Evolutionary conservation across 2,888 invertebrate genomes (phyloP), one percentile per base, ranked within the genome.

Genomic region (Scaptomyza polygonia): DNA sequence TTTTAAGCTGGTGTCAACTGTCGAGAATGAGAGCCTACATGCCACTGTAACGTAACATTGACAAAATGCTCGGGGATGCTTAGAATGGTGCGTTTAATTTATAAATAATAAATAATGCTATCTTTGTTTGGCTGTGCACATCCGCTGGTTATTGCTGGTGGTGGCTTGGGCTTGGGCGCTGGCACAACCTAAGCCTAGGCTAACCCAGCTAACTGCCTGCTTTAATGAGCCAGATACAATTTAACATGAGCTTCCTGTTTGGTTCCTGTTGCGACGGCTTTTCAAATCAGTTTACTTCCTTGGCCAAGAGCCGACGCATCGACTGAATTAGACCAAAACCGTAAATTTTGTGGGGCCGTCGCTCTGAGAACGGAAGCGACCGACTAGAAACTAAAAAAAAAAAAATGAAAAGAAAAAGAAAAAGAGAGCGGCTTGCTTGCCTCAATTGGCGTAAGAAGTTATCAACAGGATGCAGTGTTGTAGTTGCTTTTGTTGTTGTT

Each of bases 281-380:
- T 86, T 88, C 82, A 88, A 85, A 85, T 85, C 84, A 85, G 87
- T 81, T 81, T 72, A 85, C 84, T 85, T 88, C 88, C 84, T 88
- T 85, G 88, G 88, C 84, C 86, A 82, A 67, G 57, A 73, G 73
- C 66, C 34, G 73, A 42, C 54, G 59, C 68, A 47, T 55, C 58
- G 44, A 52, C 58, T 74, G 76, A 86, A 81, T 86, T 86, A 88
- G 88, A 86, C 82, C 88, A 76, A 86, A 84, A 81, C 82, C 87
- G 88, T 88, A 88, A 84, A 88, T 85, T 86, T 84, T 72, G 79
- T 75, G 69, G 44, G 54, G 74, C 59, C 55, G 74, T 61, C 65
- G 68, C 65, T 65, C 78, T 86, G 83, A 85, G 84, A 88, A 86
- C 84, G 84, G 84, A 85, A 85, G 88, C 77, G 36, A 54, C 58